These are phyloP conservation scores for Sitobion miscanthi DNA, from an alignment of 1,140 invertebrate species.

Conservation along the genomic window DNA sequence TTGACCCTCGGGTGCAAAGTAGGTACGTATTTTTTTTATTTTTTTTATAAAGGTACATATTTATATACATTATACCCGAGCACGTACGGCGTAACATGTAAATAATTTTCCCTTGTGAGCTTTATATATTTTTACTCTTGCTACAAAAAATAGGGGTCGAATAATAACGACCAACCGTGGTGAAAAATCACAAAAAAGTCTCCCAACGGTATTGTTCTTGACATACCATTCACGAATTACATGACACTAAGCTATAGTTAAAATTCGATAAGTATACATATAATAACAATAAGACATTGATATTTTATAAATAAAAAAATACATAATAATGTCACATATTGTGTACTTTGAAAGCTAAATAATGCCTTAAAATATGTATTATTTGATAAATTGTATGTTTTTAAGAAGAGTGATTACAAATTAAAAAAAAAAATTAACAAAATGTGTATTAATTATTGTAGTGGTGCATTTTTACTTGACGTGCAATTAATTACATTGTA, in stretches of 20 bases:
- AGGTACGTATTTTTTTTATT: neutral
- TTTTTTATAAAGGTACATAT: neutral
- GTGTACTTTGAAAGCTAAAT: neutral
- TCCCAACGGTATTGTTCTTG: neutral
- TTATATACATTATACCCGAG: too few relatives aligned
- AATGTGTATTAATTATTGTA: too few relatives aligned
- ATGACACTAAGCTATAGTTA: neutral
- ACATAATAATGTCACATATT: neutral
- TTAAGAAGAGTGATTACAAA: too few relatives aligned
- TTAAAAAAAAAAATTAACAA: neutral
- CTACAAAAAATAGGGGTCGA: neutral
- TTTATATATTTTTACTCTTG: neutral
- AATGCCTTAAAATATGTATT: neutral
- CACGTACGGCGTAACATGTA: slow-evolving; percentile 2
- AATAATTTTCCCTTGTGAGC: neutral
- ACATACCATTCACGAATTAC: neutral
- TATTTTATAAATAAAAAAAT: neutral
- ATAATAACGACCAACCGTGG: neutral
- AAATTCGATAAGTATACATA: neutral
- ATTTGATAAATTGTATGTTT: neutral
- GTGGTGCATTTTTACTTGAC: neutral
- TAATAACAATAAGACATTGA: neutral
- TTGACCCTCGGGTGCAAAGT: neutral
- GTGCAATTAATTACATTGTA: neutral
- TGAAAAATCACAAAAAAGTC: neutral